Evolutionary conservation across 2,888 invertebrate species (phyloP).

Genomic region (Nebria brevicollis): DNA sequence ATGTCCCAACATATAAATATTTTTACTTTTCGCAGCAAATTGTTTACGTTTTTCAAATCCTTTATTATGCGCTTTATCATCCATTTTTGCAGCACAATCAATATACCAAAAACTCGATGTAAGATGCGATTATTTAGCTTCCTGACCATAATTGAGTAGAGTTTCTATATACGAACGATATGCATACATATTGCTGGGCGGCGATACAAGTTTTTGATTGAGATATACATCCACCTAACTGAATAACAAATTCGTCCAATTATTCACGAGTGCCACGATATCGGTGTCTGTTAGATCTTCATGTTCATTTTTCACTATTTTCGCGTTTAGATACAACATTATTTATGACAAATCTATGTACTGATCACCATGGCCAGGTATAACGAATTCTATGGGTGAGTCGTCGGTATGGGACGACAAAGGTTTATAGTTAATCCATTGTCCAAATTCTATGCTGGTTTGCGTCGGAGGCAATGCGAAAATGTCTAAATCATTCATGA

Average conservation of each 20-base stretch:
- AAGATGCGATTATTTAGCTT: constrained; percentile 50
- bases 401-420: too few relatives aligned
- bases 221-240: constrained; percentile 28
- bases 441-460: constrained; percentile 48
- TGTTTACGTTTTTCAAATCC: too few relatives aligned
- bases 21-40: too few relatives aligned
- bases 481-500: constrained; percentile 50
- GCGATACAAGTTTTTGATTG: too few relatives aligned
- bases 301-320: constrained; percentile 40
- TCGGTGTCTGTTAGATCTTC: not conserved
- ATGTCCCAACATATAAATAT: not conserved
- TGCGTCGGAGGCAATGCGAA: constrained; percentile 52
- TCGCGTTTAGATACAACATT: too few relatives aligned
- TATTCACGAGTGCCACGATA: constrained; percentile 50
- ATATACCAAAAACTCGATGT: constrained; percentile 47
- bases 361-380: too few relatives aligned
- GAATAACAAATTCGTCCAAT: constrained; percentile 50
- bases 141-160: constrained; percentile 50
- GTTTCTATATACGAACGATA: constrained; percentile 49
- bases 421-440: too few relatives aligned
- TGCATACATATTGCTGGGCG: too few relatives aligned
- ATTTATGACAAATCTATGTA: too few relatives aligned
- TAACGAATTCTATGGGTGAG: too few relatives aligned
- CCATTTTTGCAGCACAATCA: constrained; percentile 47
- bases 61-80: not conserved